phyloP scores from a whole-genome alignment of 2,797 vertebrate species.

The Lutjanus campechanus region DNA sequence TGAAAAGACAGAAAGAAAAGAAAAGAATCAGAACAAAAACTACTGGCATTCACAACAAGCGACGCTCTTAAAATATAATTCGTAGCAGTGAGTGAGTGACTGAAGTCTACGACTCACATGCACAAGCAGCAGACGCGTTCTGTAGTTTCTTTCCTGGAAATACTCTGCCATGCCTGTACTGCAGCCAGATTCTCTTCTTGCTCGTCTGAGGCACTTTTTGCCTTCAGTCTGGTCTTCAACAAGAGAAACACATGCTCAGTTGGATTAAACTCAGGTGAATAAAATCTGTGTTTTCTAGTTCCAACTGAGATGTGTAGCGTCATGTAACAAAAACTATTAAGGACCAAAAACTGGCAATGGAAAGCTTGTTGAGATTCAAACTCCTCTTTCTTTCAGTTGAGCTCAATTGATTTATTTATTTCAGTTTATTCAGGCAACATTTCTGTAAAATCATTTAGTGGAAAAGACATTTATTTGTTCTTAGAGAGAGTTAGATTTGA shows the following conservation, averaged over 20 bases:
- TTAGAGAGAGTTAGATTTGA: not conserved
- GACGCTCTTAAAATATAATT: too few species aligned
- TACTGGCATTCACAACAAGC: too few species aligned
- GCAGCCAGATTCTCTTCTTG: not conserved
- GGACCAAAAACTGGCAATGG: not conserved
- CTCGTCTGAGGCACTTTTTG: not conserved
- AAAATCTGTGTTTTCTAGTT: not conserved
- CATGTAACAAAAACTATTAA: not conserved
- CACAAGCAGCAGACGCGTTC: not conserved
- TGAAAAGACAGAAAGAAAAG: too few species aligned
- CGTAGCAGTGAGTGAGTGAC: too few species aligned
- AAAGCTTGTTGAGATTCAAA: not conserved
- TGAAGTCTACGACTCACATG: not conserved
- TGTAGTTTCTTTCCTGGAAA: not conserved
- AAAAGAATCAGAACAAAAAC: too few species aligned
- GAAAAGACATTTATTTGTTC: not conserved
- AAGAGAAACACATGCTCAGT: not conserved
- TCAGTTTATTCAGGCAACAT: too few species aligned
- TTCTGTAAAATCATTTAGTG: too few species aligned
- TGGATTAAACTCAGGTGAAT: not conserved
- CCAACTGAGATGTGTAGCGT: not conserved
- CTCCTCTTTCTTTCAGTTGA: not conserved
- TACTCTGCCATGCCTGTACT: not conserved
- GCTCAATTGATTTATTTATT: too few species aligned
- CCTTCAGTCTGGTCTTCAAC: not conserved